A percentile compares a stretch with the other conserved stretches of the same genome.
phyloP scores from a whole-genome alignment of 2,888 invertebrate species.

The Melieria picta region DNA sequence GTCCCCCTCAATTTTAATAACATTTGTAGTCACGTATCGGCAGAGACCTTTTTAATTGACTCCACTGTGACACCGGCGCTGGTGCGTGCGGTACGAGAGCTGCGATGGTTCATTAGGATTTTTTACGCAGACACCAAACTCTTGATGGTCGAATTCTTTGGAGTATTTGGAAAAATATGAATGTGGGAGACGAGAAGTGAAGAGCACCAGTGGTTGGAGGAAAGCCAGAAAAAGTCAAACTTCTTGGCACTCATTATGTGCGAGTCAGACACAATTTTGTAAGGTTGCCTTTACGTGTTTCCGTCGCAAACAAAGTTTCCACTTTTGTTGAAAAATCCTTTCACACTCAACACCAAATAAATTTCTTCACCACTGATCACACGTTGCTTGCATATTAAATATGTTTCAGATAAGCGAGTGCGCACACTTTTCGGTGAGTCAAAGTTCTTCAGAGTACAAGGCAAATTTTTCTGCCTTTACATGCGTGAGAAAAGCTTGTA shows the following conservation, averaged over 20 bases:
- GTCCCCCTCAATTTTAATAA: conserved; percentile 35
- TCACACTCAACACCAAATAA: conserved; percentile 60
- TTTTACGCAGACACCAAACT: too few relatives aligned
- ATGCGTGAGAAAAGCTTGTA: background rate
- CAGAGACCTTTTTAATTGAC: conserved; percentile 62
- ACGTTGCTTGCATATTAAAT: conserved; percentile 62
- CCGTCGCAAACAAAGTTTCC: too few relatives aligned
- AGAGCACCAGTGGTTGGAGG: too few relatives aligned
- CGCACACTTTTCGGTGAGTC: conserved; percentile 5
- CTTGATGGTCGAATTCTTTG: too few relatives aligned
- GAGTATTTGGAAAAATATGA: too few relatives aligned
- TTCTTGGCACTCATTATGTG: conserved; percentile 33
- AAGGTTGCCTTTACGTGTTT: too few relatives aligned
- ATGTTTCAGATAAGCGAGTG: conserved; percentile 9
- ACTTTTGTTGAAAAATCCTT: conserved; percentile 51
- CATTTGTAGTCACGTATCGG: conserved; percentile 58
- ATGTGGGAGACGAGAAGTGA: too few relatives aligned
- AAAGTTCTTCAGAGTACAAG: background rate
- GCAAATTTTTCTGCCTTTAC: too few relatives aligned
- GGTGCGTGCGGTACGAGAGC: too few relatives aligned
- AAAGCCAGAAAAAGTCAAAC: too few relatives aligned
- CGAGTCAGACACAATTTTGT: conserved; percentile 27
- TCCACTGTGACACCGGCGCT: conserved; percentile 46
- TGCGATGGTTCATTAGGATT: conserved; percentile 47
- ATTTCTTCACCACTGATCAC: conserved; percentile 45